Base-by-base conservation (phyloP, 1,140 invertebrate species). In the Ceratitis capitata region DNA sequence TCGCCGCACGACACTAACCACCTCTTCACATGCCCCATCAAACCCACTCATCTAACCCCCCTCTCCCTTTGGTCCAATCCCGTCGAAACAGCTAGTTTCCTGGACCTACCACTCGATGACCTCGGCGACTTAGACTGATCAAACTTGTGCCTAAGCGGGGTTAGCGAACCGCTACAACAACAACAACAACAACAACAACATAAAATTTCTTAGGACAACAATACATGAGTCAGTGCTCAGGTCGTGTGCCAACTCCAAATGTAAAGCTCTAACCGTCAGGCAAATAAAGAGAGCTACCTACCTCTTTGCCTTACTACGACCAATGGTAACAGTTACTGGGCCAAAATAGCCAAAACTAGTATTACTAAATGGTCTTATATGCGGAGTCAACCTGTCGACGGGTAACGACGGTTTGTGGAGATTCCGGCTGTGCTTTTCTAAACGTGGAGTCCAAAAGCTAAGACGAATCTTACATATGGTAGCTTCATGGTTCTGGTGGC, bases 241-340 rank as follows among this genome's bases (percentile, higher is more conserved):
- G n/a, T n/a, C n/a, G n/a, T n/a, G n/a, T n/a, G n/a, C n/a, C 16
- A 86, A 3, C 47, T 87, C 85, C 45, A 87, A 23, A 51, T 87
- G 85, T 4, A 85, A 35, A 23, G 86, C 86, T 45, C 85, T 16
- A 5, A 86, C 51, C 1, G 86, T 84, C 19, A 85, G 23, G 29
- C 86, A 87, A 1, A 53, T 84, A 47, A 61, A 84, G 26, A 58
- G 23, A 1, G 53, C 56, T 6, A 47, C 23, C 84, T 32, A 86
- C 61, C 83, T 35, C 29, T 86, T 85, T n/a, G 82, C 85, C 9
- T 14, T 51, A 3, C 85, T n/a, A 3, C 85, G 74, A 9, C 78
- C 2, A 61, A 85, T 82, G 2, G 64, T 85, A 6, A 78, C 49
- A 10, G 19, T 61, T 4, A 84, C 14, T 26, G 47, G 45, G 19